These are phyloP conservation scores for Erpetoichthys calabaricus DNA, from an alignment of 2,797 vertebrate genomes.

Conservation along the genomic window DNA sequence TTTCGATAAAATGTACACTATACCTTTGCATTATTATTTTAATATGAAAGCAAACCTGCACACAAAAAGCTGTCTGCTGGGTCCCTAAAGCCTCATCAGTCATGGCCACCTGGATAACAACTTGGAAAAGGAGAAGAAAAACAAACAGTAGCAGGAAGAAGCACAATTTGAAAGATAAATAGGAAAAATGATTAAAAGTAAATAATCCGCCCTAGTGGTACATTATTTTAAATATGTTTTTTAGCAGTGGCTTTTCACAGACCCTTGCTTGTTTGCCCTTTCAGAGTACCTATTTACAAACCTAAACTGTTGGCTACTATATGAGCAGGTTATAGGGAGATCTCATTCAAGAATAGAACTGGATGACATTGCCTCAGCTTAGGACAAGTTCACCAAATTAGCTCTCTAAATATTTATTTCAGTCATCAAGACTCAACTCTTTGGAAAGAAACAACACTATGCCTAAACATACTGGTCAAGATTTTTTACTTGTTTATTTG, in stretches of 20 bases:
- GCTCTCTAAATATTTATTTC: conserved; percentile 65
- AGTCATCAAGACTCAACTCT: conserved; percentile 47
- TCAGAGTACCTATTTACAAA: background rate
- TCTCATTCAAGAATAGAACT: conserved; percentile 7
- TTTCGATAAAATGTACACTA: no score
- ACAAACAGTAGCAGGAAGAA: conserved; percentile 1
- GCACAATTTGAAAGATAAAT: conserved; percentile 1
- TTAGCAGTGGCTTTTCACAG: background rate
- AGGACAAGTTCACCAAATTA: conserved; percentile 53
- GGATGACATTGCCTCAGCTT: background rate
- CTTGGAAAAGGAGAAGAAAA: background rate
- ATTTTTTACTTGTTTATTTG: conserved; percentile 53
- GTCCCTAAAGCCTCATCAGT: no score
- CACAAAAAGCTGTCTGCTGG: no score
- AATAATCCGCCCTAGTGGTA: background rate
- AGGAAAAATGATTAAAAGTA: conserved; percentile 1
- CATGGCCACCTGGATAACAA: no score
- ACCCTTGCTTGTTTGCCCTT: background rate
- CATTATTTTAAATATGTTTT: background rate
- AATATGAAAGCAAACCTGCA: no score
- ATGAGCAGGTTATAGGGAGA: background rate
- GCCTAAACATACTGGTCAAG: conserved; percentile 44
- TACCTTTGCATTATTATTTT: no score
- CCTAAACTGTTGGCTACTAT: background rate
- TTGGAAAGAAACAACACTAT: conserved; percentile 34